phyloP scores from a whole-genome alignment of 2,888 invertebrate genomes.

The Drosophila paranaensis region DNA sequence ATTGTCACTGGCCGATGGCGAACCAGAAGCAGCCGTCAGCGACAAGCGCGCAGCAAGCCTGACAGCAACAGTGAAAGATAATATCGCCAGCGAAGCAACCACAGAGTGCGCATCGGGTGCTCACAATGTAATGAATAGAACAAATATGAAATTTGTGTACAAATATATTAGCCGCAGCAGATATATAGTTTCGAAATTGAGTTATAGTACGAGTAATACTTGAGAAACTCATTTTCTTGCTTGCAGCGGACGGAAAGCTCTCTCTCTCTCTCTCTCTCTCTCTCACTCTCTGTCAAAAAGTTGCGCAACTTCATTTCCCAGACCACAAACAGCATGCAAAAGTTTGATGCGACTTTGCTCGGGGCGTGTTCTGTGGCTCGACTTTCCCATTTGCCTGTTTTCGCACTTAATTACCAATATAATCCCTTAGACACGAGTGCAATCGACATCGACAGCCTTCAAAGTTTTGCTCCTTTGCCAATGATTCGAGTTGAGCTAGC shows the following conservation, averaged over 20 bases:
- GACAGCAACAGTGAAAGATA: slow-evolving; percentile 9
- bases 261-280: no score
- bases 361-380: slow-evolving; percentile 7
- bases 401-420: slow-evolving; percentile 48
- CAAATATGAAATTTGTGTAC: background rate
- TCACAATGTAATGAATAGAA: background rate
- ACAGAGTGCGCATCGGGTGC: slow-evolving; percentile 5
- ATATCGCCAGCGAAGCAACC: slow-evolving; percentile 12
- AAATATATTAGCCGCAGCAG: background rate
- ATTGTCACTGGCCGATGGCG: slow-evolving; percentile 23
- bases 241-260: background rate
- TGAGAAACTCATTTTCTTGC: no score
- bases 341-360: slow-evolving; percentile 17
- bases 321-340: slow-evolving; percentile 13
- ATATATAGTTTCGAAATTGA: background rate
- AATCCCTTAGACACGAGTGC: slow-evolving; percentile 24
- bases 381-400: slow-evolving; percentile 7
- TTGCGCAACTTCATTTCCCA: slow-evolving; percentile 6
- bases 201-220: background rate
- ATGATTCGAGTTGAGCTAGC: slow-evolving; percentile 20
- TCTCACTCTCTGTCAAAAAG: background rate
- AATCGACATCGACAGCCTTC: slow-evolving; percentile 45
- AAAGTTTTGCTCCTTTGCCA: slow-evolving; percentile 37
- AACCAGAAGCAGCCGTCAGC: slow-evolving; percentile 7
- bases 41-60: background rate